Conservation (phyloP, 2,888 invertebrate species). For the Onchidella celtica region DNA sequence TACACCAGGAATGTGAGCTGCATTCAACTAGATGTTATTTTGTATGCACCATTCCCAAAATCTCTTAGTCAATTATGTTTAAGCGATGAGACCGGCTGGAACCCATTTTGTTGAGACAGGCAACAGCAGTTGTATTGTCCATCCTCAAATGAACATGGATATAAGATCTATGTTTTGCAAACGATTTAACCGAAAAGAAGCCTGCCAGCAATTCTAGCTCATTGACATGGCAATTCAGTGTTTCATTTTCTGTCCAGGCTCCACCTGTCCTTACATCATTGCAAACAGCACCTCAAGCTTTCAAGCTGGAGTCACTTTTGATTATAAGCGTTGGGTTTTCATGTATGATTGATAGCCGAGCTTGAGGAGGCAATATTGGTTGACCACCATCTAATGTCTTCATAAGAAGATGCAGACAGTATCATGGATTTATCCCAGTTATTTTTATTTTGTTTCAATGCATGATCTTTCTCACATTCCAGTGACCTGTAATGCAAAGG, state of each 20-base stretch:
- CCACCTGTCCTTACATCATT: conserved; percentile 15
- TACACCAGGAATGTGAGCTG: conserved; percentile 23
- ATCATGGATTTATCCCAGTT: not conserved
- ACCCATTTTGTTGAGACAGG: conserved; percentile 47
- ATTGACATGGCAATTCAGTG: conserved; percentile 22
- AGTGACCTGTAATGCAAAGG: conserved; percentile 39
- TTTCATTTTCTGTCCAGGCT: conserved; percentile 26
- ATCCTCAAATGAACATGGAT: conserved; percentile 28
- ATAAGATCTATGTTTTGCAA: conserved; percentile 24
- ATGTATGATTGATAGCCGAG: not conserved
- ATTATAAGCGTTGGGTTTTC: conserved; percentile 17
- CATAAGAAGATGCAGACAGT: not conserved
- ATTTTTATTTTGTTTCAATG: not conserved
- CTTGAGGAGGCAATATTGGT: conserved; percentile 27
- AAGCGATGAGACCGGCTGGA: not conserved
- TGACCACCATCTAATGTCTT: conserved; percentile 42
- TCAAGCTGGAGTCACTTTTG: conserved; percentile 20
- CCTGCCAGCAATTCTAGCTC: conserved; percentile 40
- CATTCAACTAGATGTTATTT: conserved; percentile 24
- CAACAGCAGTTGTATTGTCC: conserved; percentile 42
- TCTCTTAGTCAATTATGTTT: not conserved
- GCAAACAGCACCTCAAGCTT: conserved; percentile 49
- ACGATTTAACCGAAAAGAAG: conserved; percentile 32
- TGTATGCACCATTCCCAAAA: conserved; percentile 9
- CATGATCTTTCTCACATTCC: not conserved